Evolutionary conservation across 2,888 invertebrate genomes (phyloP), one percentile per base, ranked within the genome.

Genomic region (Epirrhoe tristata): DNA sequence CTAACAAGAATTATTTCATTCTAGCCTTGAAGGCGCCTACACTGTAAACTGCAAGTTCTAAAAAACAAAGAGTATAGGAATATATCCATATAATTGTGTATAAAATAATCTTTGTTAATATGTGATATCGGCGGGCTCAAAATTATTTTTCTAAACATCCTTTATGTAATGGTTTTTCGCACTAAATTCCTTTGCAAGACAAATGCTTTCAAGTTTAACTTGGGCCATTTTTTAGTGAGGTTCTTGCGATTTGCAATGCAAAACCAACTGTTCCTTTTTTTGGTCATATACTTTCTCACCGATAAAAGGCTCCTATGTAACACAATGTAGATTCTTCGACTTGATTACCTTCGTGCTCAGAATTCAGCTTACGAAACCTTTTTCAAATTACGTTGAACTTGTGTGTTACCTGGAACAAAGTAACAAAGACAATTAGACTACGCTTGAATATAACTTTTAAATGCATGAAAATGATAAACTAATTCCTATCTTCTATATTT

Each of bases 371-470:
- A 46, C 16, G 58, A 58, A 66, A 63, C 61, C 59, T 58, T 59
- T 63, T 67, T 56, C 57, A 46, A 63, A 32, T 39, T 16, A 48
- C 48, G 48, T 48, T 50, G 8, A 34, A 43, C 32, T 66, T 53
- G 58, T 53, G 59, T 51, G 34, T 64, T 68, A 68, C 68, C 68
- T 68, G 68, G 55, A 68, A 68, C 68, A 68, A 68, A 16, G 32
- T 58, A 16, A 58, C 46, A 61, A 58, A 46, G 39, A 55, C 58
- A 57, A 58, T 58, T 58, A 62, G 52, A 59, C 54, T 50, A 16
- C 16, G 8, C 32, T 32, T 14, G 54, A 52, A 52, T 52, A 31
- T 12, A 52, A 31, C 31, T 31, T 52, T 7, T 0, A 12, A 12
- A 16, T 48, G 48, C 14, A 48, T 6, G 14, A 48, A 46, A 48